A percentile compares a stretch with the other conserved stretches of the same genome.
Evolutionary conservation across 2,113 vertebrate genomes (phyloP).

Genomic region (Alligator sinensis): DNA sequence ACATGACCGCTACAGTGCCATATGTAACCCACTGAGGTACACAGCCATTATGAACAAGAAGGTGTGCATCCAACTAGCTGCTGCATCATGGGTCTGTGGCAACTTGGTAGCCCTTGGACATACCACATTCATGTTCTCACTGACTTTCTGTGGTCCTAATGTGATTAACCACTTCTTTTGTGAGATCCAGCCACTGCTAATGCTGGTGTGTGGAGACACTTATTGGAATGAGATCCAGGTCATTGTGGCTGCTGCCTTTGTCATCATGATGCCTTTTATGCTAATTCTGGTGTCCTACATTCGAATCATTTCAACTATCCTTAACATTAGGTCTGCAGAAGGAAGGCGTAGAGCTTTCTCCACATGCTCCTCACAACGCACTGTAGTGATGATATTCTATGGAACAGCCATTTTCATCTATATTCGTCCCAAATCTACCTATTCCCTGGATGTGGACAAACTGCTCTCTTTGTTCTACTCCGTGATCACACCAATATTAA

Average conservation of each 20-base stretch:
- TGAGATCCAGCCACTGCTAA: conserved; percentile 26
- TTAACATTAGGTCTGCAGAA: background rate
- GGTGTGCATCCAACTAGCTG: background rate
- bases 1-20: background rate
- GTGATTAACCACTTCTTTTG: conserved; percentile 55
- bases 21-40: conserved; percentile 36
- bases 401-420: conserved; percentile 4
- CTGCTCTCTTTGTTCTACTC: conserved; percentile 50
- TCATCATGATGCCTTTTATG: conserved; percentile 10
- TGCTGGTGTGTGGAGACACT: background rate
- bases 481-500: conserved; percentile 47
- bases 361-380: background rate
- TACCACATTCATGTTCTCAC: conserved; percentile 44
- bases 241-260: background rate
- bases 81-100: background rate
- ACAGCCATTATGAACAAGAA: background rate
- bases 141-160: conserved; percentile 24
- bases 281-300: conserved; percentile 11
- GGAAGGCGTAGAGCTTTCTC: conserved; percentile 13
- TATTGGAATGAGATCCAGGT: background rate
- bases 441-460: conserved; percentile 25
- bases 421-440: conserved; percentile 31
- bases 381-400: conserved; percentile 12
- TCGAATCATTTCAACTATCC: background rate
- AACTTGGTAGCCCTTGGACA: conserved; percentile 19